A percentile compares a stretch with the other conserved stretches of the same genome.
Conservation (phyloP, 2,797 vertebrate genomes). For the Merluccius polli region DNA sequence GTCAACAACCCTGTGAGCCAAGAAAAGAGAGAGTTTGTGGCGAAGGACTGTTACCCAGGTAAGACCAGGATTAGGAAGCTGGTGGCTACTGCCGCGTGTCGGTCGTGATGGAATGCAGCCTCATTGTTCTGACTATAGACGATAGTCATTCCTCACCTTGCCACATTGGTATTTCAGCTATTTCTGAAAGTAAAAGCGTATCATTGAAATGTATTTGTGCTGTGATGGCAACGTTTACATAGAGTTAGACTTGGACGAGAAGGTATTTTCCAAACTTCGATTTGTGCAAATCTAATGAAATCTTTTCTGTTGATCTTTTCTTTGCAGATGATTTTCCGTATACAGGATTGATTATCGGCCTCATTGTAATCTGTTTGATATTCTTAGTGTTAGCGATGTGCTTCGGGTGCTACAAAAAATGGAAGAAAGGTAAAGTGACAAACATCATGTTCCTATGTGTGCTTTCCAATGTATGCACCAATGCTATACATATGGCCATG, state of each 20-base stretch:
- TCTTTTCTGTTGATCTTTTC: not conserved
- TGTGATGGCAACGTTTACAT: not conserved
- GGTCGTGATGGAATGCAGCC: not conserved
- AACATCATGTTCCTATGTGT: not conserved
- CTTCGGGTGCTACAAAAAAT: not conserved
- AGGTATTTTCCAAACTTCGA: not conserved
- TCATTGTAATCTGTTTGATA: not conserved
- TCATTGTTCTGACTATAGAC: not conserved
- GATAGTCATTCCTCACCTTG: not conserved
- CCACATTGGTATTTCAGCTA: not conserved
- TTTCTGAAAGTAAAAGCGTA: not conserved
- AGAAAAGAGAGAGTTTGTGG: slow-evolving; percentile 26
- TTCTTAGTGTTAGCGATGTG: not conserved
- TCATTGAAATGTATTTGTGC: not conserved
- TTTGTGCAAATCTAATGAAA: not conserved
- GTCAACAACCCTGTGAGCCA: slow-evolving; percentile 49
- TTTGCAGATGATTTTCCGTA: not conserved
- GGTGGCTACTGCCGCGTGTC: not conserved
- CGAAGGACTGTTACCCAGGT: slow-evolving; percentile 55
- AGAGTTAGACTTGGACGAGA: not conserved
- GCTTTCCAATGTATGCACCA: not conserved
- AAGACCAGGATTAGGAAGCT: not conserved
- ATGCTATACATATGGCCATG: not conserved
- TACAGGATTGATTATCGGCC: not conserved
- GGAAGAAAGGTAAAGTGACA: not conserved